Evolutionary conservation across 2,797 vertebrate species (phyloP), one percentile per base, ranked within the genome.

Genomic region (Rhinoraja longicauda): DNA sequence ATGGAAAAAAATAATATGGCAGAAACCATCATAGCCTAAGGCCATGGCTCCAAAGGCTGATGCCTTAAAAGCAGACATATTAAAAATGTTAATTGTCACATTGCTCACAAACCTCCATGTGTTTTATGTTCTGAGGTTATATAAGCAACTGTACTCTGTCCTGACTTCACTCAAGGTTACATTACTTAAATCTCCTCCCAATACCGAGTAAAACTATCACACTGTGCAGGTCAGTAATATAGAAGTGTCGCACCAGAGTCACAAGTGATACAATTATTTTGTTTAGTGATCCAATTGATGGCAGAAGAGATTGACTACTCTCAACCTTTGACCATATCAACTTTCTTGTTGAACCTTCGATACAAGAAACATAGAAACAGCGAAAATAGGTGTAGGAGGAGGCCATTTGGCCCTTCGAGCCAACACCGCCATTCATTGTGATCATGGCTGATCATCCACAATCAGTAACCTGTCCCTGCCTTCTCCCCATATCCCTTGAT

Each of bases 71-170:
- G 59, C 59, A 88, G 84, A 19, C 84, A 32, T 6, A 64, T 88
- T 88, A 15, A 64, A 39, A 88, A 67, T 88, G 59, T 64, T 64
- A 88, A 88, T 88, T 88, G 59, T 21, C n/a, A 88, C 19, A 17
- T 88, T 88, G 82, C 15, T 88, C 88, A 2, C 32, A n/a, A 88
- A 88, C 59, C 9, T 19, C 57, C n/a, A 21, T 67, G n/a, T n/a
- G 36, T 9, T 64, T 64, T 32, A 88, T 64, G 29, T 64, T 62
- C 1, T 62, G 10, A 6, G 8, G 6, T n/a, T 17, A 17, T 88
- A 21, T 88, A 2, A 88, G 64, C 32, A 13, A 6, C 36, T 29
- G 53, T 59, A 13, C 24, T 84, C 24, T 88, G 13, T 64, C 84
- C 59, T 62, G 59, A 88, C 9, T 0, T 36, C 17, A 36, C 59